phyloP scores from a whole-genome alignment of 2,888 invertebrate species.

The Hipparchia semele region DNA sequence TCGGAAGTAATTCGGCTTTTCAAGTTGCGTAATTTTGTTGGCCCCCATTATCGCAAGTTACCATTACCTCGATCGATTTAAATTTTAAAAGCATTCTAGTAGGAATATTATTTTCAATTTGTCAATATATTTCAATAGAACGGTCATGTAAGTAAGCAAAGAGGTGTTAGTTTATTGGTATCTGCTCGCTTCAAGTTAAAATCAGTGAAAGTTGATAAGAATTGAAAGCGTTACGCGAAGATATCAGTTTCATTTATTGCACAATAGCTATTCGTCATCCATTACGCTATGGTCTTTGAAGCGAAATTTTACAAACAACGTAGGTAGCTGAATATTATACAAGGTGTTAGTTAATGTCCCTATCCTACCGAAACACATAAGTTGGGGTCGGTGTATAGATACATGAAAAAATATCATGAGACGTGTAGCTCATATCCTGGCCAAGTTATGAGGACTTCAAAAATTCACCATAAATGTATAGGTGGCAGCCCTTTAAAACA shows the following conservation, averaged over 20 bases:
- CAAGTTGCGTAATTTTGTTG: constrained; percentile 13
- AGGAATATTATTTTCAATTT: not conserved
- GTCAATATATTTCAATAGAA: not conserved
- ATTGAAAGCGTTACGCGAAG: constrained; percentile 71
- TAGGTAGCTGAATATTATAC: not conserved
- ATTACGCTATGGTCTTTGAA: constrained; percentile 25
- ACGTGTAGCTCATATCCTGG: too few relatives aligned
- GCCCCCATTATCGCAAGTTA: constrained; percentile 5
- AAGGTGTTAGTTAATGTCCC: too few relatives aligned
- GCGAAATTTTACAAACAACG: not conserved
- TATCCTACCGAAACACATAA: too few relatives aligned
- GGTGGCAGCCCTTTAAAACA: too few relatives aligned
- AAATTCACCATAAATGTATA: too few relatives aligned
- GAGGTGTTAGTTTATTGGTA: not conserved
- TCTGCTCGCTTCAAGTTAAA: constrained; percentile 48
- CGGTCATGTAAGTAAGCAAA: not conserved
- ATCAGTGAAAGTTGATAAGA: constrained; percentile 74
- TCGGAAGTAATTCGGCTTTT: constrained; percentile 21
- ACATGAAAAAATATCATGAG: too few relatives aligned
- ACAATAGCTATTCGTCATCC: constrained; percentile 74
- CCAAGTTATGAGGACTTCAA: too few relatives aligned
- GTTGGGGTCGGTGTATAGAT: too few relatives aligned
- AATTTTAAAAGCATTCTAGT: not conserved
- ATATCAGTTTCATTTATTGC: constrained; percentile 79
- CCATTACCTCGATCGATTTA: not conserved